A percentile compares a stretch with the other conserved stretches of the same genome.
phyloP scores from a whole-genome alignment of 2,888 invertebrate genomes.

The Chrysotoxum bicinctum region DNA sequence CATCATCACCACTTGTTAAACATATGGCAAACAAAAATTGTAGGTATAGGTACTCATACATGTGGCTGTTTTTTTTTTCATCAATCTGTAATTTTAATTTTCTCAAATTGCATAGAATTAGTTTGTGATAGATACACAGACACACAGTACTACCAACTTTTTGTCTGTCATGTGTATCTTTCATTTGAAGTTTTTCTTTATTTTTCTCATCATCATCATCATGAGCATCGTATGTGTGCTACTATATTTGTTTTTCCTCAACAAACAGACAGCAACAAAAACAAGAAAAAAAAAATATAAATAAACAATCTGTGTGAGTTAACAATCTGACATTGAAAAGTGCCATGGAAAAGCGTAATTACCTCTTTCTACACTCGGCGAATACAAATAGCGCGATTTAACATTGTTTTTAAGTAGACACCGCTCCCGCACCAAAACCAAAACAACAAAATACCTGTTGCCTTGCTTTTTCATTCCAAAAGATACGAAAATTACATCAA shows the following conservation, averaged over 20 bases:
- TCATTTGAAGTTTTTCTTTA: constrained; percentile 39
- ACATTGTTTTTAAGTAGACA: constrained; percentile 34
- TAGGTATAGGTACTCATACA: not conserved
- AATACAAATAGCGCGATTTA: constrained; percentile 70
- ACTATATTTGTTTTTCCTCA: constrained; percentile 61
- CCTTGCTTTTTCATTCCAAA: constrained; percentile 1
- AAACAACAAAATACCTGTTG: not conserved
- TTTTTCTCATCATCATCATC: constrained; percentile 44
- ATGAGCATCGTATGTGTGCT: constrained; percentile 15
- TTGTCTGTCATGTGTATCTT: constrained; percentile 47
- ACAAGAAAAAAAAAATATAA: not conserved
- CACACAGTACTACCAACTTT: constrained; percentile 37
- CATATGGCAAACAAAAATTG: not conserved
- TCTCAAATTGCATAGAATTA: constrained; percentile 71
- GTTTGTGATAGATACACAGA: constrained; percentile 17
- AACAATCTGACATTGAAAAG: constrained; percentile 73
- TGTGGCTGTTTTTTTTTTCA: constrained; percentile 11
- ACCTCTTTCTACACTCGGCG: constrained; percentile 66
- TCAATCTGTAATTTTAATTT: constrained; percentile 66
- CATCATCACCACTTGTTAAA: not conserved
- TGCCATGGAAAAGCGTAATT: constrained; percentile 72
- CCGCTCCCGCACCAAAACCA: not conserved
- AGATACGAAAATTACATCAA: constrained; percentile 64
- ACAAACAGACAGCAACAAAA: not conserved
- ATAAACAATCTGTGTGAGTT: constrained; percentile 45